phyloP scores from a whole-genome alignment of 2,888 invertebrate species.

The Andrena haemorrhoa region DNA sequence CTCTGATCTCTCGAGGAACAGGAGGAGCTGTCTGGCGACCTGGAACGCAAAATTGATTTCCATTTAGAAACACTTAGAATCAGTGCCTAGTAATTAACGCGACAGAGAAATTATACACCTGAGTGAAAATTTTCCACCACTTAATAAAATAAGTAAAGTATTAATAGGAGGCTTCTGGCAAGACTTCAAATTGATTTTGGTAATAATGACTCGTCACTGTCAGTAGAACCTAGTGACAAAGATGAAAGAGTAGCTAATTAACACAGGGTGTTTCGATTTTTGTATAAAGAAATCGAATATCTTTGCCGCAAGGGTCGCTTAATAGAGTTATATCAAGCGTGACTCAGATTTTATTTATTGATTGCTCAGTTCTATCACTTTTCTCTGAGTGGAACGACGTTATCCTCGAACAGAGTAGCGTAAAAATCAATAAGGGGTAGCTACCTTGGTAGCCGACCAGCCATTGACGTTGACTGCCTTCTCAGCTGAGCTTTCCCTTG shows the following conservation, averaged over 20 bases:
- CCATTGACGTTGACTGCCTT: constrained; percentile 93
- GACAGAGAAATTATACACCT: no score
- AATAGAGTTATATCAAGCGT: no score
- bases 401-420: background rate
- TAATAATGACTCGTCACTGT: no score
- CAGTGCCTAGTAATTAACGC: background rate
- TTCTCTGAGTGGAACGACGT: constrained; percentile 3
- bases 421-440: constrained; percentile 57
- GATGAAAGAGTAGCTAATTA: no score
- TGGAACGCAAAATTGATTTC: constrained; percentile 47
- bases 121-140: no score
- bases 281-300: background rate
- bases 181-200: no score
- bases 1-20: constrained; percentile 95
- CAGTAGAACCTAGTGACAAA: no score
- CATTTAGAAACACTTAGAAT: background rate
- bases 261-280: background rate
- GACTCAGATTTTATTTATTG: background rate
- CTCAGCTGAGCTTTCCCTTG: constrained; percentile 89
- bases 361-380: background rate
- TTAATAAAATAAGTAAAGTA: no score
- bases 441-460: constrained; percentile 86
- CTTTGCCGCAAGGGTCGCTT: background rate
- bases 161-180: no score
- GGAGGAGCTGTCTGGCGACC: constrained; percentile 87